Evolutionary conservation across 2,888 invertebrate species (phyloP), one percentile per base, ranked within the genome.

Genomic region (Nesidiocoris tenuis): DNA sequence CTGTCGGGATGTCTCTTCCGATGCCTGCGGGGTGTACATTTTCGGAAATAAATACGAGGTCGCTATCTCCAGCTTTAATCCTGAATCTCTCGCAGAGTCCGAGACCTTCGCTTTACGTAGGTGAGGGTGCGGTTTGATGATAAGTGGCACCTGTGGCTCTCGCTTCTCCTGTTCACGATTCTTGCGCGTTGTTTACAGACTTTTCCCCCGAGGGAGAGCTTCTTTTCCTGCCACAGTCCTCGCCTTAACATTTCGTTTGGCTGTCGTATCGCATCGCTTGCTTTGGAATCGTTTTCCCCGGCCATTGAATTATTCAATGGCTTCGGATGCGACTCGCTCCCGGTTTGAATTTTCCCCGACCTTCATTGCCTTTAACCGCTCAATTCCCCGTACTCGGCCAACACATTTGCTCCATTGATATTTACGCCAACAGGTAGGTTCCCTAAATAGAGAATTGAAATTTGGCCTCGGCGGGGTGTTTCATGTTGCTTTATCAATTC

Each of bases 281-380:
- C 24, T 23, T n/a, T 64, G 64, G 65, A 65, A 65, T 39, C 17
- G 56, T 67, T 67, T 67, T 21, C 56, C 56, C 19, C 18, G 39
- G 0, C 56, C 21, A 56, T 67, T 56, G 67, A 67, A 67, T 55
- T n/a, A 67, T 56, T 67, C 67, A 67, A 67, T 67, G 19, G 56
- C 56, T 12, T 25, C 66, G n/a, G 18, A 54, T 17, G 67, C 55
- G 22, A 22, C 55, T 54, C 16, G 39, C n/a, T n/a, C n/a, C n/a
- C n/a, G n/a, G n/a, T 39, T 39, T 12, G 39, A 39, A 39, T 39
- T 39, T 12, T 39, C 39, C 5, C 12, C 39, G 39, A 39, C 39
- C 5, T 39, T 3, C 3, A 39, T 39, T 39, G 39, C 5, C 39
- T 39, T 39, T 39, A 39, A 3, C 39, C n/a, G n/a, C n/a, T n/a